phyloP scores from a whole-genome alignment of 2,797 vertebrate genomes.

The Cossypha polioptera region DNA sequence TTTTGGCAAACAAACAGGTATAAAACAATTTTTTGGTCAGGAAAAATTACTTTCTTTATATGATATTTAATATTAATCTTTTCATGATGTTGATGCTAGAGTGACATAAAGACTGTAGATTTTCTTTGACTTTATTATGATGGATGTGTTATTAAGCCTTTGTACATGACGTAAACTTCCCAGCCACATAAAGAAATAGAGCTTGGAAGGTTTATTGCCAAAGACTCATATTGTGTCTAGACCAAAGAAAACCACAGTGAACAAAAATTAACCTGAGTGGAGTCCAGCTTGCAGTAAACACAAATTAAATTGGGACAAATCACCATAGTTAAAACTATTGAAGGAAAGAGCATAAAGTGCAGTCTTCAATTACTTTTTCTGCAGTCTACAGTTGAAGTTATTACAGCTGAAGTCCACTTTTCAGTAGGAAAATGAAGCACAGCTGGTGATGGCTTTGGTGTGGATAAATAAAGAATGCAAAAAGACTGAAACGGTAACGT shows the following conservation, averaged over 20 bases:
- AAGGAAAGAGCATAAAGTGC: constrained; percentile 15
- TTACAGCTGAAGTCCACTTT: constrained; percentile 36
- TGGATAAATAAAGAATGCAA: background rate
- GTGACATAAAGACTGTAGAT: background rate
- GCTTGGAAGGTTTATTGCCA: constrained; percentile 42
- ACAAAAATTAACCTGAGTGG: constrained; percentile 53
- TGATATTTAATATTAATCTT: constrained; percentile 22
- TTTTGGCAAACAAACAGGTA: background rate
- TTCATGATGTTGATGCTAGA: constrained; percentile 11
- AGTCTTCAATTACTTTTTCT: constrained; percentile 30
- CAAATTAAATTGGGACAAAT: constrained; percentile 58
- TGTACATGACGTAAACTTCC: constrained; percentile 43
- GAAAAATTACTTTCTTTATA: background rate
- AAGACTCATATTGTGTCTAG: constrained; percentile 52
- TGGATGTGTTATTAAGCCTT: background rate
- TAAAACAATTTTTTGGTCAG: background rate
- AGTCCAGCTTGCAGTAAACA: constrained; percentile 53
- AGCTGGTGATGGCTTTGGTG: background rate
- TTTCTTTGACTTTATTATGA: constrained; percentile 48
- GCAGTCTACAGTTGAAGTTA: constrained; percentile 2
- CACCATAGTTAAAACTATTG: constrained; percentile 33
- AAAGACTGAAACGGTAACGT: background rate
- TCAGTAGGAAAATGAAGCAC: constrained; percentile 17
- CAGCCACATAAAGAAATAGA: constrained; percentile 16
- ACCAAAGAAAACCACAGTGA: constrained; percentile 44